These are phyloP conservation scores for Telenomus remus DNA, from an alignment of 1,140 invertebrate genomes.

Conservation along the genomic window DNA sequence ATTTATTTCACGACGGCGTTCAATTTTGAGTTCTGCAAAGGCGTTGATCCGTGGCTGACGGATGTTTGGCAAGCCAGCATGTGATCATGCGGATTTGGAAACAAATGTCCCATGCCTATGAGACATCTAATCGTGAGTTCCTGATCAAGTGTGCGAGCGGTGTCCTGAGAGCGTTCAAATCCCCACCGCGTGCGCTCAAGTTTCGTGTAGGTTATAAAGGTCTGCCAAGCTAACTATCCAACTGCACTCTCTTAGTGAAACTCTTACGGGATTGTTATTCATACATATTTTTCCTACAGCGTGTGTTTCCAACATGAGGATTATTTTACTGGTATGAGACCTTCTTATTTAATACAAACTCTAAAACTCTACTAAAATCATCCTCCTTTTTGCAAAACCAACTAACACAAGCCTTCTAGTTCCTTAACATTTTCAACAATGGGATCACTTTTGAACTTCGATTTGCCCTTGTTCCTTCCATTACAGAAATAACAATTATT, in stretches of 20 bases:
- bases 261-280: slow-evolving; percentile 68
- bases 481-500: too few relatives aligned
- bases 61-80: slow-evolving; percentile 56
- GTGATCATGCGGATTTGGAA: slow-evolving; percentile 64
- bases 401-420: too few relatives aligned
- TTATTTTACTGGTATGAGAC: slow-evolving; percentile 69
- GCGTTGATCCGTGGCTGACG: not conserved
- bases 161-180: slow-evolving; percentile 46
- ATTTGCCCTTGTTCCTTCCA: too few relatives aligned
- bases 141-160: slow-evolving; percentile 25
- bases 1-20: slow-evolving; percentile 1
- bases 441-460: too few relatives aligned
- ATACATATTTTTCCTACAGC: slow-evolving; percentile 46
- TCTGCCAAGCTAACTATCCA: slow-evolving; percentile 68
- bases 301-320: slow-evolving; percentile 69
- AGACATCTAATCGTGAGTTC: slow-evolving; percentile 39
- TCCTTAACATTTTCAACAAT: too few relatives aligned
- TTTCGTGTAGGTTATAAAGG: slow-evolving; percentile 74
- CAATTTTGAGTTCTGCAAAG: slow-evolving; percentile 23
- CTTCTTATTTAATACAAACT: slow-evolving; percentile 1
- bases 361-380: not conserved
- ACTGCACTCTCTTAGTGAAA: slow-evolving; percentile 75
- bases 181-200: slow-evolving; percentile 61
- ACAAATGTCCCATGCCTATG: slow-evolving; percentile 61
- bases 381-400: too few relatives aligned